A percentile compares a stretch with the other conserved stretches of the same genome.
These are phyloP conservation scores for Podocnemis expansa DNA, from an alignment of 2,113 vertebrate species.

Conservation along the genomic window DNA sequence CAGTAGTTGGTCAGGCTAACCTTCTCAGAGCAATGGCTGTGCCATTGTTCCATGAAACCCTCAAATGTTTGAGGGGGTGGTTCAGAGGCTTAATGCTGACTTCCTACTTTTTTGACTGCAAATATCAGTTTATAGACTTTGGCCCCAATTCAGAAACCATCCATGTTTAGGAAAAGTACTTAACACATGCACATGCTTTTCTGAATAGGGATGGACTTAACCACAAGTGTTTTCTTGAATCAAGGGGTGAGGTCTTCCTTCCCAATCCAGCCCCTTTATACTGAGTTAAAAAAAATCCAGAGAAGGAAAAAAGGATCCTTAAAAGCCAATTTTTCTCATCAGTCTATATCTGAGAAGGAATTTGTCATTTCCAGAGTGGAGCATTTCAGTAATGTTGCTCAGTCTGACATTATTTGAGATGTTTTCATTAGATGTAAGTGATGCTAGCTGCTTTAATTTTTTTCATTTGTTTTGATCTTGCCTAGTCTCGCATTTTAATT, in stretches of 20 bases:
- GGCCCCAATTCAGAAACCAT: background rate
- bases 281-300: background rate
- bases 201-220: background rate
- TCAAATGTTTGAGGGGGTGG: background rate
- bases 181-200: background rate
- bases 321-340: background rate
- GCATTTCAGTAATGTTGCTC: background rate
- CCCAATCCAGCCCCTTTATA: background rate
- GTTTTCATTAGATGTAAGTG: background rate
- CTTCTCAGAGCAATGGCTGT: background rate
- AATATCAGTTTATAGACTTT: background rate
- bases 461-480: background rate
- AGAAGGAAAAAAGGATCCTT: background rate
- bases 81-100: background rate
- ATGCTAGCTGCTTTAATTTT: background rate
- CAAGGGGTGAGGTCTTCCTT: too few relatives aligned
- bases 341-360: background rate
- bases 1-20: background rate
- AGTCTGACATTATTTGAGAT: background rate
- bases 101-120: background rate
- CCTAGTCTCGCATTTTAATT: background rate
- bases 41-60: background rate
- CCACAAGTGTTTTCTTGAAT: too few relatives aligned
- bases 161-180: background rate
- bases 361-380: background rate